Evolutionary conservation across 1,140 invertebrate genomes (phyloP), one percentile per base, ranked within the genome.

Genomic region (Coptotermes formosanus): DNA sequence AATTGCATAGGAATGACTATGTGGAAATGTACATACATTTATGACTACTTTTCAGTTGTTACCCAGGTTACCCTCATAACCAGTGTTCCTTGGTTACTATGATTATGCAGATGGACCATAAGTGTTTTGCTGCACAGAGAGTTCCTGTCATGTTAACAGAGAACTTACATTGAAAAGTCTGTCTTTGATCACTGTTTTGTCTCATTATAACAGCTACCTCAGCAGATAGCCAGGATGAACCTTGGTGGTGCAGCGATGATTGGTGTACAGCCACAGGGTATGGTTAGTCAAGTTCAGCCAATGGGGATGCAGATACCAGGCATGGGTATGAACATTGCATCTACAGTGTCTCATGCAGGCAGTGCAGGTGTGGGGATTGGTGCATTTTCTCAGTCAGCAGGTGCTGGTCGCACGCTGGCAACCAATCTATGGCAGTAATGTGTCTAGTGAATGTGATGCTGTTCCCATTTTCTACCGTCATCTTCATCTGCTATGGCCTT

Each of bases 141-240:
- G 38, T 38, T 38, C 38, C 38, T 2, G 38, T 38, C 38, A 2
- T 38, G 38, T 38, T 16, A 55, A 55, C 19, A 55, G 1, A 19
- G 19, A 55, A 55, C 19, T 55, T 4, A 55, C 14, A 55, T 55
- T 55, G 14, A 21, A 55, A 55, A 55, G 14, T 55, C 52, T 55
- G 52, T 4, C 19, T 55, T 19, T 55, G 52, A 55, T 55, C 19
- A 55, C 52, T 19, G 21, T 55, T 55, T 52, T 84, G 55, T 81
- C 82, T 55, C 32, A 81, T 88, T 82, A 88, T 91, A 90, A 44
- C 86, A 93, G 92, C 90, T 94, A 88, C 92, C 93, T 30, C 92
- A 93, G 88, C 93, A 93, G 89, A 93, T 93, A 92, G 90, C 91
- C n/a, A 90, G 91, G 87, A 91, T 93, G 90, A 92, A 91, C 83